Conservation (phyloP, 2,113 vertebrate species). For the Tupaia tana region DNA sequence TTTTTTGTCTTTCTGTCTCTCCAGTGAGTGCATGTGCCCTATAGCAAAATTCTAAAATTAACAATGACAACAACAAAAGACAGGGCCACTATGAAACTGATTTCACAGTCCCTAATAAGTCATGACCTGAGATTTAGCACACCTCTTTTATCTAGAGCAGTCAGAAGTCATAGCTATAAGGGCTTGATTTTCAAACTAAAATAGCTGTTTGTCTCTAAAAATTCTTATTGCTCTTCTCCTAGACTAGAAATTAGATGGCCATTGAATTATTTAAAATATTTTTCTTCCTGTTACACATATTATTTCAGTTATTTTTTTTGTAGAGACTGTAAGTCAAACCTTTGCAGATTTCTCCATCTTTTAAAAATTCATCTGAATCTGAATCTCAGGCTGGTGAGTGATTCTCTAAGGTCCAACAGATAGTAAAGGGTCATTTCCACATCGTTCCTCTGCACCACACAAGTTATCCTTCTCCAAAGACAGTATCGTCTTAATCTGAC, state of each 20-base stretch:
- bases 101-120: neutral
- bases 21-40: too few species aligned
- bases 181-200: neutral
- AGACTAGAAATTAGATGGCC: neutral
- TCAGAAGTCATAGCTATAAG: neutral
- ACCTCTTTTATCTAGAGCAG: neutral
- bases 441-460: neutral
- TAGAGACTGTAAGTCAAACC: neutral
- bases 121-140: neutral
- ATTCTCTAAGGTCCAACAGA: neutral
- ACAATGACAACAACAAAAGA: too few species aligned
- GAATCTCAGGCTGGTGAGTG: neutral
- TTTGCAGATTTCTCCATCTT: neutral
- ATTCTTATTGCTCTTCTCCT: neutral
- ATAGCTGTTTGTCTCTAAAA: neutral
- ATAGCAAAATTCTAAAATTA: too few species aligned
- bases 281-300: neutral
- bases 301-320: conserved; percentile 28
- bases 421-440: neutral
- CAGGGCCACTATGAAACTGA: neutral
- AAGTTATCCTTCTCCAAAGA: neutral
- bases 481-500: neutral
- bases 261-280: neutral
- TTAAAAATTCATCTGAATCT: neutral
- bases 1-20: too few species aligned